These are phyloP conservation scores for Cyphomyrmex costatus DNA, from an alignment of 1,140 invertebrate genomes.

Conservation along the genomic window DNA sequence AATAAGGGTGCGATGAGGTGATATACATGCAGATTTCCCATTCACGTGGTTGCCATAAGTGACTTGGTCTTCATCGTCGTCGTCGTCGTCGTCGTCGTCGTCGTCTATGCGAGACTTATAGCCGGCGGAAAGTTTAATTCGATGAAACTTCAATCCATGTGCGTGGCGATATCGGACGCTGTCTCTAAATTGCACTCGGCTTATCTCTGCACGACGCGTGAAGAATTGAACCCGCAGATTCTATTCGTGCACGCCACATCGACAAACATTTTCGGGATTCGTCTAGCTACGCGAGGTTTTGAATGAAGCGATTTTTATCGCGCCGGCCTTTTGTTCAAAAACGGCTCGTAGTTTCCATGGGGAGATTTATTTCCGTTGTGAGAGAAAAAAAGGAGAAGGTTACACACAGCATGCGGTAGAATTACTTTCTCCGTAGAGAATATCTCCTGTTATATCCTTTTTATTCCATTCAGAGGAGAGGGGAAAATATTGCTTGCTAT, in stretches of 20 bases:
- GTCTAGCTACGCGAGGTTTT: constrained; percentile 23
- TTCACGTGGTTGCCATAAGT: constrained; percentile 52
- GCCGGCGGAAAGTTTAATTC: constrained; percentile 70
- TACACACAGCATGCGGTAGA: constrained; percentile 11
- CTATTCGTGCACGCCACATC: constrained; percentile 22
- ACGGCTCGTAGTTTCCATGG: constrained; percentile 39
- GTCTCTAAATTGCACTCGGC: constrained; percentile 36
- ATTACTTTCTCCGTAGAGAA: constrained; percentile 44
- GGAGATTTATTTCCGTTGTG: constrained; percentile 57
- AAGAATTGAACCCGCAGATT: constrained; percentile 63
- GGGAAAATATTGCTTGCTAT: neutral
- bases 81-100: neutral
- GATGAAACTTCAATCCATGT: constrained; percentile 57
- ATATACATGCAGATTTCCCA: constrained; percentile 72
- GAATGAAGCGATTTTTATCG: constrained; percentile 56
- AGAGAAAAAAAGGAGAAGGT: neutral
- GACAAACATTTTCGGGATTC: constrained; percentile 57
- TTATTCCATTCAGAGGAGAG: neutral
- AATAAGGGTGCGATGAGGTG: constrained; percentile 61
- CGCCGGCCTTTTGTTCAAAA: constrained; percentile 46
- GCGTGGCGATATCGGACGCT: constrained; percentile 5
- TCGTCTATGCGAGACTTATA: constrained; percentile 56
- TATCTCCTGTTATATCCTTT: constrained; percentile 12
- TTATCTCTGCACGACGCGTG: constrained; percentile 32
- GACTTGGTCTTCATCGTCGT: constrained; percentile 38